These are phyloP conservation scores for Brevimyrus niger DNA, from an alignment of 2,113 vertebrate species.

Conservation along the genomic window DNA sequence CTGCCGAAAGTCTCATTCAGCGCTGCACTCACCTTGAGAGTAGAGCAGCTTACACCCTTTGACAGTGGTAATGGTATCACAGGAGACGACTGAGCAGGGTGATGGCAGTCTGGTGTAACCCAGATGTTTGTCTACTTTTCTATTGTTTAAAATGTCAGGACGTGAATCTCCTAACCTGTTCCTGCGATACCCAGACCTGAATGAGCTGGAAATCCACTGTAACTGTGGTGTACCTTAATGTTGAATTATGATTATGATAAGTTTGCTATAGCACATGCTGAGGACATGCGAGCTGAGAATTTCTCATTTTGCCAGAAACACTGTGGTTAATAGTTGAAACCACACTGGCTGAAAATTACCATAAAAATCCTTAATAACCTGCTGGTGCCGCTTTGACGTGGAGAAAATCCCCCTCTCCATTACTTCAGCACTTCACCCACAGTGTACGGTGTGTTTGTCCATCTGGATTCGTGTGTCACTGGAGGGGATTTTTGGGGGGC, in stretches of 20 bases:
- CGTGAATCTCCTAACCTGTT: not conserved
- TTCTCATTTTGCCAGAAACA: not conserved
- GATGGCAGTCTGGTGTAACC: not conserved
- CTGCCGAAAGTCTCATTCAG: not conserved
- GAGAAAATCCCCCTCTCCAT: not conserved
- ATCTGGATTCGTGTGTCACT: not conserved
- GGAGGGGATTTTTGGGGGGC: not conserved
- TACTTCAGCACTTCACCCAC: not conserved
- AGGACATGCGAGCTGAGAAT: not conserved
- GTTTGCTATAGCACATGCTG: not conserved
- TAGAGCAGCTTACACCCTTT: not conserved
- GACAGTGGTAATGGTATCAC: not conserved
- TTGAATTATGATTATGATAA: not conserved
- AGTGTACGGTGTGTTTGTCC: not conserved
- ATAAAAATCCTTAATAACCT: not conserved
- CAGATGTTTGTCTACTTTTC: not conserved
- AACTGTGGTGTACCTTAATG: not conserved
- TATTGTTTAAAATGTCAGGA: not conserved
- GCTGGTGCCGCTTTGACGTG: not conserved
- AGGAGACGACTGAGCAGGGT: not conserved
- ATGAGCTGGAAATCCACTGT: not conserved
- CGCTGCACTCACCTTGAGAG: not conserved
- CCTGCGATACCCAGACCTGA: not conserved
- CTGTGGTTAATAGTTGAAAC: not conserved
- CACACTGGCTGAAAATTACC: not conserved